Evolutionary conservation across 1,140 invertebrate species (phyloP).

Genomic region (Goniozus legneri): DNA sequence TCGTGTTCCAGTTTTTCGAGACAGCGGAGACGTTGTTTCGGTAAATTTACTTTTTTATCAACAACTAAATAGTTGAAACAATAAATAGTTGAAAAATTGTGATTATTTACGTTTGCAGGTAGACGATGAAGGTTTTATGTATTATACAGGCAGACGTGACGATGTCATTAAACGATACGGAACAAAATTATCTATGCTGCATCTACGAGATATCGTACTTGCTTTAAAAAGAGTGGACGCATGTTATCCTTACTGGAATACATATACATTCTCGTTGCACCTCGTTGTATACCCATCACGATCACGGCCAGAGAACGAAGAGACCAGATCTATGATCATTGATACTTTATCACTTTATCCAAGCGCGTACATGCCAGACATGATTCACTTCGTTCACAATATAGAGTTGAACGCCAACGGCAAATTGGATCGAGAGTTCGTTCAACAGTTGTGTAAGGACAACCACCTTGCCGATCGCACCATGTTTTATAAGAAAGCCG

Average conservation of each 20-base stretch:
- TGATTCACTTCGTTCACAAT: conserved; percentile 31
- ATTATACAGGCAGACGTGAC: conserved; percentile 64
- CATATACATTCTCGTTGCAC: conserved; percentile 50
- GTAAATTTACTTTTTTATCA: conserved; percentile 19
- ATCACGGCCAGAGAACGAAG: conserved; percentile 9
- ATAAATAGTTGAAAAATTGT: conserved; percentile 4
- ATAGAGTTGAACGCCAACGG: conserved; percentile 36
- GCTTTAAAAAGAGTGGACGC: conserved; percentile 49
- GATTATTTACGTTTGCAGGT: conserved; percentile 38
- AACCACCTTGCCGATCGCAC: conserved; percentile 1
- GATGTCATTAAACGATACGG: conserved; percentile 72
- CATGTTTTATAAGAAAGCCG: conserved; percentile 46
- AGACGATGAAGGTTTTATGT: conserved; percentile 53
- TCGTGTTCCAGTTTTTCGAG: conserved; percentile 54
- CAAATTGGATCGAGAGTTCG: conserved; percentile 35
- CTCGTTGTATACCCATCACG: conserved; percentile 45
- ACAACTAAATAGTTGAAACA: conserved; percentile 11
- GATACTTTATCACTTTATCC: not conserved
- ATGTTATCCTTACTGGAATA: conserved; percentile 55
- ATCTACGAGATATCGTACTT: conserved; percentile 58
- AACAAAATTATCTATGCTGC: conserved; percentile 61
- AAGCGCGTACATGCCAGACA: conserved; percentile 33
- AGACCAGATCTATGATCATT: not conserved
- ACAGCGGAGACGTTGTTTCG: conserved; percentile 66
- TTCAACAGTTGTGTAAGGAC: conserved; percentile 20